Evolutionary conservation across 35 echinoderm and acorn worm species (phyloP).

Genomic region (Ophiothrix spiculata): DNA sequence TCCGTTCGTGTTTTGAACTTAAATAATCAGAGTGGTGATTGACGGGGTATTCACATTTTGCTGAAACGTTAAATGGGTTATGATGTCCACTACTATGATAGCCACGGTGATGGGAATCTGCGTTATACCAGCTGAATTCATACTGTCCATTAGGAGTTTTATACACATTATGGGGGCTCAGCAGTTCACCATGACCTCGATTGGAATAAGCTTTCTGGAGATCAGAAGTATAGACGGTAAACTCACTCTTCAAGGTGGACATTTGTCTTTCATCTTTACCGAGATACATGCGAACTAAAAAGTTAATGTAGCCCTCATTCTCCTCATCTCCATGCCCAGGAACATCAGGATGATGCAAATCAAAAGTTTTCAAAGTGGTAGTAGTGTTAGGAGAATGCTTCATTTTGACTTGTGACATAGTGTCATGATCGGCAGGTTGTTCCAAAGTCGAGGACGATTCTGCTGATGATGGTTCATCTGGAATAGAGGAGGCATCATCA

Average conservation of each 20-base stretch:
- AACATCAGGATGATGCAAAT: neutral
- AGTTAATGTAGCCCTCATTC: conserved; percentile 79
- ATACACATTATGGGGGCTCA: conserved; percentile 5
- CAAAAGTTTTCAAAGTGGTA: neutral
- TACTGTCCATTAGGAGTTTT: conserved; percentile 11
- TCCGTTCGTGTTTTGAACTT: neutral
- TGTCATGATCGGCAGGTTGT: too few species aligned
- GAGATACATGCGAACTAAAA: conserved; percentile 93
- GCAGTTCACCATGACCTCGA: neutral
- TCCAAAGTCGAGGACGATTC: too few species aligned
- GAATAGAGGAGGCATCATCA: neutral
- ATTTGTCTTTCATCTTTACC: conserved; percentile 85
- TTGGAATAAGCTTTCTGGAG: conserved; percentile 7
- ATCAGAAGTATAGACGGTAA: conserved; percentile 87
- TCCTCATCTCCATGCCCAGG: conserved; percentile 44
- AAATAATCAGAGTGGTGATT: neutral
- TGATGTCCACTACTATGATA: neutral
- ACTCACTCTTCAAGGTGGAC: conserved; percentile 85
- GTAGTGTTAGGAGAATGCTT: conserved; percentile 41
- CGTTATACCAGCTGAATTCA: conserved; percentile 57
- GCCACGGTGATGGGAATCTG: neutral
- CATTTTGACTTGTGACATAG: too few species aligned
- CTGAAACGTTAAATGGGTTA: neutral
- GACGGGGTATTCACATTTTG: neutral
- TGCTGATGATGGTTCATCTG: neutral